Evolutionary conservation across 2,797 vertebrate genomes (phyloP).

Genomic region (Myripristis murdjan): DNA sequence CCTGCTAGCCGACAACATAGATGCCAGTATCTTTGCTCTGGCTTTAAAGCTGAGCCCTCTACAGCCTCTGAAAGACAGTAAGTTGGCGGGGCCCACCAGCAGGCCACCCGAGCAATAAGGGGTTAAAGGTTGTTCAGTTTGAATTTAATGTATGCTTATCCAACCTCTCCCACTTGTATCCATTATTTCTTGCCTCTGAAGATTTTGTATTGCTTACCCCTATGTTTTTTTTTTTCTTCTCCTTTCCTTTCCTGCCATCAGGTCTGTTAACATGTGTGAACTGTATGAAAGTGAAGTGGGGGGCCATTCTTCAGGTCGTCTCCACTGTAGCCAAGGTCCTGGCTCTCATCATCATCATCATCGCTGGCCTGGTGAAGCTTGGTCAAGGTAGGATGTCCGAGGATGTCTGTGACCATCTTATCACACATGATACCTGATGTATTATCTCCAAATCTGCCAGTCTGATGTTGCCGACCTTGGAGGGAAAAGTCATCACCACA

Average conservation of each 20-base stretch:
- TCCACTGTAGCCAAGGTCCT: constrained; percentile 89
- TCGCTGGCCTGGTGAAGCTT: constrained; percentile 85
- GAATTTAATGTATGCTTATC: neutral
- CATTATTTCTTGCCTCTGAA: neutral
- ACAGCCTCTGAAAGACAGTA: no score
- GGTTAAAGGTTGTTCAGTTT: no score
- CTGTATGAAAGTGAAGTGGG: constrained; percentile 90
- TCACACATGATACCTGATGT: no score
- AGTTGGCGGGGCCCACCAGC: no score
- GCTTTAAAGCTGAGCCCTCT: no score
- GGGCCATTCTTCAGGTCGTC: constrained; percentile 88
- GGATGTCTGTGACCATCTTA: neutral
- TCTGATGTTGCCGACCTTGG: no score
- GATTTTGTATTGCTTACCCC: no score
- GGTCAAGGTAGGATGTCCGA: constrained; percentile 81
- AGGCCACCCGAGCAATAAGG: no score
- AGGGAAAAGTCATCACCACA: no score
- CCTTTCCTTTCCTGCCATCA: constrained; percentile 42
- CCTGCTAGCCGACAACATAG: no score
- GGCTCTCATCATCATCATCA: constrained; percentile 88
- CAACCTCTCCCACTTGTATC: neutral
- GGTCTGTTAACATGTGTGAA: constrained; percentile 88
- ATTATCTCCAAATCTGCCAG: no score
- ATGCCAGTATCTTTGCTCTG: no score
- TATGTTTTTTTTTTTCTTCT: constrained; percentile 2